Evolutionary conservation across 1,140 invertebrate species (phyloP).

Genomic region (Pemphigus obesinymphae): DNA sequence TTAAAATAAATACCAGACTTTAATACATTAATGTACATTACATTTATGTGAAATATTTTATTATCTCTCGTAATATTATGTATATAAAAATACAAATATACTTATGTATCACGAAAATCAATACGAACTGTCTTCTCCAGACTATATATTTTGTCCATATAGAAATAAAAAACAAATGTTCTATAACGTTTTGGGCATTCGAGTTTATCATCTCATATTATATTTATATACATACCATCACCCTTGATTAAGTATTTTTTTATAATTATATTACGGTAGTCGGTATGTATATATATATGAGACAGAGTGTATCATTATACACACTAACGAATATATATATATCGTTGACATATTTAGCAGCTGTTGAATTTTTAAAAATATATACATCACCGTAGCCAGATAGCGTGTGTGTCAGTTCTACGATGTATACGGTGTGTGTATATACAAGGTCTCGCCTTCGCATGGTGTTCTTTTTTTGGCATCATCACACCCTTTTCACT

Average conservation of each 20-base stretch:
- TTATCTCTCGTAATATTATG: neutral
- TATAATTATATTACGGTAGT: neutral
- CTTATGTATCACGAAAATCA: neutral
- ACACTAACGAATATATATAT: no score
- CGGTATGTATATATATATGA: neutral
- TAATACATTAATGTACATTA: neutral
- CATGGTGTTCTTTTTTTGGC: slow-evolving; percentile 27
- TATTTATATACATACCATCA: neutral
- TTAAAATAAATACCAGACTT: neutral
- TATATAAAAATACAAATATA: neutral
- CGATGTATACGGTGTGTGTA: neutral
- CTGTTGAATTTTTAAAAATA: slow-evolving; percentile 37
- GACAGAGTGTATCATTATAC: no score
- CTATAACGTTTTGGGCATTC: neutral
- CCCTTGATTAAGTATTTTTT: neutral
- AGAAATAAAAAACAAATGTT: no score
- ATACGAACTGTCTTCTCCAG: neutral
- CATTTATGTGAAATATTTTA: no score
- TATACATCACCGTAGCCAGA: slow-evolving; percentile 14
- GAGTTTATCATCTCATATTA: neutral
- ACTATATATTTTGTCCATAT: no score
- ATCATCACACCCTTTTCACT: slow-evolving; percentile 34
- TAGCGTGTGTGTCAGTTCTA: neutral
- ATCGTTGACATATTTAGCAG: slow-evolving; percentile 33
- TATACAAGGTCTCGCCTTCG: slow-evolving; percentile 9